Percentiles rank a stretch among this genome's conserved stretches.
These are phyloP conservation scores for Syritta pipiens DNA, from an alignment of 2,888 invertebrate species.

Conservation along the genomic window DNA sequence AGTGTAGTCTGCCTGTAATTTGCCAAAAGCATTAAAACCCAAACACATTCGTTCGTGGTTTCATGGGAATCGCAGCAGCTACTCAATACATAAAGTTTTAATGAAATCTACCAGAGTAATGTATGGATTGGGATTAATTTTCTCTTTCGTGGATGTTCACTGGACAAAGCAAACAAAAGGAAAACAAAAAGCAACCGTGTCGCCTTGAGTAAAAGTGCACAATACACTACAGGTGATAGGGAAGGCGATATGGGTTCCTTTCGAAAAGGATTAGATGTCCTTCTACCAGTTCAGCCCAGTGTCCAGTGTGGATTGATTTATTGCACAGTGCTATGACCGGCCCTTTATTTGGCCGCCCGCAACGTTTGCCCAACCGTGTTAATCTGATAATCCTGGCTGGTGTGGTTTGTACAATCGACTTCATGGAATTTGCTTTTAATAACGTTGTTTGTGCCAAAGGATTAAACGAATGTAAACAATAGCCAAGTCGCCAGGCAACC, in stretches of 20 bases:
- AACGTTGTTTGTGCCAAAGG: constrained; percentile 20
- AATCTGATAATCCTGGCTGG: constrained; percentile 56
- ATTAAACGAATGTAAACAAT: constrained; percentile 19
- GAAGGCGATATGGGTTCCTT: constrained; percentile 41
- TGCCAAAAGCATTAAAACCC: constrained; percentile 50
- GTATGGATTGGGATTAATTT: constrained; percentile 57
- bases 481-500: not conserved
- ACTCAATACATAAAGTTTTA: constrained; percentile 66
- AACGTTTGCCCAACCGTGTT: constrained; percentile 43
- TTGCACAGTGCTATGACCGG: constrained; percentile 19
- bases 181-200: constrained; percentile 14
- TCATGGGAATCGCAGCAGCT: constrained; percentile 66
- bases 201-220: constrained; percentile 7
- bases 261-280: constrained; percentile 62
- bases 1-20: constrained; percentile 45
- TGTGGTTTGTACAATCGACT: constrained; percentile 29
- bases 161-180: constrained; percentile 22
- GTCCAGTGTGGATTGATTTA: constrained; percentile 59
- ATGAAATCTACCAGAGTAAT: constrained; percentile 65
- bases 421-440: constrained; percentile 16
- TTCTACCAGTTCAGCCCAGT: constrained; percentile 29
- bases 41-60: not conserved
- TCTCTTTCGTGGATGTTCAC: constrained; percentile 13
- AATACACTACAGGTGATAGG: constrained; percentile 52
- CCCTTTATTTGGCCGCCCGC: constrained; percentile 32